These are phyloP conservation scores for Hyla sarda DNA, from an alignment of 2,113 vertebrate genomes.

Conservation along the genomic window DNA sequence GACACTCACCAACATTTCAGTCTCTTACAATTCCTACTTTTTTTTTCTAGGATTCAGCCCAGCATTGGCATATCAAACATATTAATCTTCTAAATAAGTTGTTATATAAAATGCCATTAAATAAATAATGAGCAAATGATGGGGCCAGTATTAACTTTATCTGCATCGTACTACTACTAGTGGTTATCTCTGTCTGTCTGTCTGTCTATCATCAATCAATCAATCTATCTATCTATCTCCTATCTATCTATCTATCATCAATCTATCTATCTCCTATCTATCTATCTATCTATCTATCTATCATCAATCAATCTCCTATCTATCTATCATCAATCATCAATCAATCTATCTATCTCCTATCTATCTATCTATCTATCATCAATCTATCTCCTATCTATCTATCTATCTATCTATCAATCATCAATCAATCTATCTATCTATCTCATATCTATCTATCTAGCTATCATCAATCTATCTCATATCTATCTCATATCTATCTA, in stretches of 20 bases:
- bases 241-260: neutral
- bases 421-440: neutral
- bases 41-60: neutral
- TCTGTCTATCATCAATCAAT: neutral
- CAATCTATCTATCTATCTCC: neutral
- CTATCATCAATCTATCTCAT: neutral
- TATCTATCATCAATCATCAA: neutral
- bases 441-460: neutral
- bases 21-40: neutral
- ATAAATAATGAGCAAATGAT: neutral
- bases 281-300: neutral
- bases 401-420: neutral
- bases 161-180: neutral
- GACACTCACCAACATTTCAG: conserved; percentile 13
- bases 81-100: conserved; percentile 7
- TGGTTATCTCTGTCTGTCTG: neutral
- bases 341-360: neutral
- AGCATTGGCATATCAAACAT: conserved; percentile 6
- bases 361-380: neutral
- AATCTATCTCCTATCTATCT: neutral
- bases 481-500: neutral
- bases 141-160: neutral
- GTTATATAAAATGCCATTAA: neutral
- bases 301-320: neutral
- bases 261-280: conserved; percentile 13